Evolutionary conservation across 1,140 invertebrate genomes (phyloP), one percentile per base, ranked within the genome.

Genomic region (Drosophila bocki): DNA sequence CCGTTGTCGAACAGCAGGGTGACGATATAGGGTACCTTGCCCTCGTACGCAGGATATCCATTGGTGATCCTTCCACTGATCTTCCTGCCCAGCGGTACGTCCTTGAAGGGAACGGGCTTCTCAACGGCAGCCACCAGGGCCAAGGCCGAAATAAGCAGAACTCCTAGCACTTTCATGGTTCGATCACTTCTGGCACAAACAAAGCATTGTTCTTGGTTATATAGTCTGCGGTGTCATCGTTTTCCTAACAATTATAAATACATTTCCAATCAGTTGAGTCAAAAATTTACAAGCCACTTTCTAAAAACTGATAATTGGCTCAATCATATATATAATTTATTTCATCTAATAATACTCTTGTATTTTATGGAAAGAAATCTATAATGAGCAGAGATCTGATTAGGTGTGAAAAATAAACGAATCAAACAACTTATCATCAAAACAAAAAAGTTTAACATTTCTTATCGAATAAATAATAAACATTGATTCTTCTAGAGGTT

Each of bases 11-110:
- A 88, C 58, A 32, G 39, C 48, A 74, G 75, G 13, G 37, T 54
- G 9, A 93, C 93, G 60, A 94, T 93, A 56, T 93, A 94, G 9
- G 94, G 94, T 41, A 93, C 93, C 78, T 94, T 93, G 0, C 93
- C 93, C 5, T 86, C 79, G 15, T 48, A 41, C 1, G 84, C 84
- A 26, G 67, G 60, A 50, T 80, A 69, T 0, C 82, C 84, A 22
- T 80, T 82, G 44, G 68, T 82, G 42, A 87, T 87, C 9, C 81
- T 69, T 39, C 81, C 83, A 8, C 58, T 19, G 11, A 76, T 33
- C 26, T 13, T 47, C n/a, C 29, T 63, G n/a, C 44, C 75, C 39
- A 45, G 41, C 11, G 76, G 65, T 58, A 78, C 39, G 13, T 78
- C 76, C 76, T 78, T 78, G 7, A 69, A 51, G 35, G 58, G 58